Base-by-base conservation (phyloP, 2,888 invertebrate genomes). In the Cantharis rustica region DNA sequence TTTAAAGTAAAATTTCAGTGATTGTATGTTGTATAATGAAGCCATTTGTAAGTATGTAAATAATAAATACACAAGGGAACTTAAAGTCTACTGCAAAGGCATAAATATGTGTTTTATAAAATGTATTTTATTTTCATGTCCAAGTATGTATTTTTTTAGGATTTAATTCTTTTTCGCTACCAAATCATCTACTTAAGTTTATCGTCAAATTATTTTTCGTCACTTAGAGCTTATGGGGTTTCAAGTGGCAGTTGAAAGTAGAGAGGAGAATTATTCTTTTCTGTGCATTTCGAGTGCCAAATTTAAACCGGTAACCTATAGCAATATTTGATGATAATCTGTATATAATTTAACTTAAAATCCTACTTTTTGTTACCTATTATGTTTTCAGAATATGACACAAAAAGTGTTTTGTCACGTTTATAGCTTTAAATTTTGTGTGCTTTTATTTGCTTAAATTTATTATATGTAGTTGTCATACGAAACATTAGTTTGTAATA, bases 31-130 rank as follows among this genome's bases (percentile, higher is more conserved):
- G 20, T 76, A 64, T 75, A 73, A 73, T 72, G 69, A 62, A 76
- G 20, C 66, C 68, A 69, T 72, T 66, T 77, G 77, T 77, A 77
- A 77, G 74, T 74, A 77, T 77, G 77, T 77, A 77, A 20, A 77
- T 74, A 47, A 47, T 47, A 47, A 47, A 47, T n/a, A 47, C 47
- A 72, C 31, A 26, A 7, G 47, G 68, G 62, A 68, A 62, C 23
- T 26, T 63, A 63, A 31, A 10, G 20, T 71, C 11, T 15, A 71
- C 61, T 70, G 62, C 62, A 62, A 17, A 62, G 17, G 62, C 16
- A 20, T 62, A 13, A 70, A 68, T 11, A 13, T n/a, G 47, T 64
- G 20, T 64, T 64, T 64, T 20, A 66, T 13, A 16, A 66, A 66
- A 23, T 66, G 13, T 13, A 16, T 66, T 15, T 66, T 16, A 20